Evolutionary conservation across 2,113 vertebrate species (phyloP).

Genomic region (Pterocles burchelli): DNA sequence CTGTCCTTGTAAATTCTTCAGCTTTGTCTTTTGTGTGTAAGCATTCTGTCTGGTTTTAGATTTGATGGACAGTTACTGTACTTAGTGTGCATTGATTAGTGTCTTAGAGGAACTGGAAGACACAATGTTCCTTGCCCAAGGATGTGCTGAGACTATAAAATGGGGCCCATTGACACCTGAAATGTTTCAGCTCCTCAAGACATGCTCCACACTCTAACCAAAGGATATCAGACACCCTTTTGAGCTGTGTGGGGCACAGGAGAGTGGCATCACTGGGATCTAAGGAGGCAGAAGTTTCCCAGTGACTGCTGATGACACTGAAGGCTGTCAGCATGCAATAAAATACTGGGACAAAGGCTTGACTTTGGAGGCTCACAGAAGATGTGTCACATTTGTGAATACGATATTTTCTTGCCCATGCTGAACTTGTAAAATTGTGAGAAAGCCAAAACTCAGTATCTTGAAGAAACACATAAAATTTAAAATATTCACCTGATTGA

Average conservation of each 20-base stretch:
- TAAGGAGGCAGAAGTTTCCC: background rate
- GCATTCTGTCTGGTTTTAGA: background rate
- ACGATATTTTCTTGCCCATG: background rate
- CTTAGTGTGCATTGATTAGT: background rate
- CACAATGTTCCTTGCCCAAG: accelerated
- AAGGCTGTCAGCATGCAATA: background rate
- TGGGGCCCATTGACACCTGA: background rate
- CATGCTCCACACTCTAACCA: background rate
- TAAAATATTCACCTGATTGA: background rate
- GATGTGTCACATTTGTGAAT: background rate
- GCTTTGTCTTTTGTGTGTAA: background rate
- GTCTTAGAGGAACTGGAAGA: background rate
- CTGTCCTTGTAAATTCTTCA: background rate
- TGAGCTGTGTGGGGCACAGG: accelerated
- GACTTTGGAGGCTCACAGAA: background rate
- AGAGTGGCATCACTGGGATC: background rate
- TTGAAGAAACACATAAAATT: background rate
- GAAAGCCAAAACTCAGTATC: background rate
- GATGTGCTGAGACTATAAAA: background rate
- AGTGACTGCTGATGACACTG: background rate
- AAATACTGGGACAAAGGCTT: background rate
- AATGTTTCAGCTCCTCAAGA: background rate
- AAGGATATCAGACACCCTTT: background rate
- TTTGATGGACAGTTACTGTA: background rate
- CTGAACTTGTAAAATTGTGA: background rate